Percentiles rank a stretch among this genome's conserved stretches.
These are phyloP conservation scores for Lathamus discolor DNA, from an alignment of 2,113 vertebrate species.

Conservation along the genomic window DNA sequence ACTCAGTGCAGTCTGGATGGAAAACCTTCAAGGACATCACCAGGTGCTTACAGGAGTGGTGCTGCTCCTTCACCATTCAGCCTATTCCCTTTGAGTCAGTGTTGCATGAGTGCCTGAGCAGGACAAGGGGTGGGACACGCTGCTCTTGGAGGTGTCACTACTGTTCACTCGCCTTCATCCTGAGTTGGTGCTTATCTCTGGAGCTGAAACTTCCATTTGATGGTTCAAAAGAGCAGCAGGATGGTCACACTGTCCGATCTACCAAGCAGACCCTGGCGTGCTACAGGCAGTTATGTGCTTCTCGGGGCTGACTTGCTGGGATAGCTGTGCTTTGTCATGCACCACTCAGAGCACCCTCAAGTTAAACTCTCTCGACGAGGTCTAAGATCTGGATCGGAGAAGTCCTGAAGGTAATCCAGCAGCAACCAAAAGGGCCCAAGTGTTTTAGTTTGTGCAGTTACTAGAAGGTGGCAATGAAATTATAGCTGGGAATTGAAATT, in stretches of 20 bases:
- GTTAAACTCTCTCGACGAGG: not conserved
- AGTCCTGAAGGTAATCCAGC: not conserved
- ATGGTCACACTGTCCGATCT: not conserved
- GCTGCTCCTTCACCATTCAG: not conserved
- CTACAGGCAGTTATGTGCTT: not conserved
- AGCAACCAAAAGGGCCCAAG: not conserved
- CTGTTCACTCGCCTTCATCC: accelerated
- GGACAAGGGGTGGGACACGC: not conserved
- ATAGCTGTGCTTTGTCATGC: not conserved
- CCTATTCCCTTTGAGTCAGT: not conserved
- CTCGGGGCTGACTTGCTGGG: not conserved
- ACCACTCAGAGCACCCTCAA: not conserved
- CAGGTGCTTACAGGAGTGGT: not conserved
- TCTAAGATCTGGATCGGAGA: not conserved
- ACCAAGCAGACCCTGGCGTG: not conserved
- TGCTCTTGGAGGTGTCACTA: not conserved
- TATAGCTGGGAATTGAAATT: not conserved
- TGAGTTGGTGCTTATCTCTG: not conserved
- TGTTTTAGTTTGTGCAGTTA: not conserved
- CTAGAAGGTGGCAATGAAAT: not conserved
- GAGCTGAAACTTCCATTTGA: not conserved
- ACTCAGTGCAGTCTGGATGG: not conserved
- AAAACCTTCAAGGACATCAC: not conserved
- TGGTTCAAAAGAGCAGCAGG: not conserved
- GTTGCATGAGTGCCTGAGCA: not conserved